These are phyloP conservation scores for Monopterus albus DNA, from an alignment of 2,113 vertebrate genomes.

Conservation along the genomic window DNA sequence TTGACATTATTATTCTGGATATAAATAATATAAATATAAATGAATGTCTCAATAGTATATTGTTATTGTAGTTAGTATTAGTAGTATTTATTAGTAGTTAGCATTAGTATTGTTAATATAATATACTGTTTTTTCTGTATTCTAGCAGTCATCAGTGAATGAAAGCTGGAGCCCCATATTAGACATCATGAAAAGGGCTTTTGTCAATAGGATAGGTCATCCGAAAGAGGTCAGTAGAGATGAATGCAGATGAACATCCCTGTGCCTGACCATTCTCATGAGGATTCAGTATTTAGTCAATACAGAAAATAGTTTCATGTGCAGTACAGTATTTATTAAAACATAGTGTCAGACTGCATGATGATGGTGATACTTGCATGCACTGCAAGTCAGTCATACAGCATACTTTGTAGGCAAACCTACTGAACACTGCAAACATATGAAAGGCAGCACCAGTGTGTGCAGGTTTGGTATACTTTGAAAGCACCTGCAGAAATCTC, in stretches of 20 bases:
- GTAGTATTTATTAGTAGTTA: too few species aligned
- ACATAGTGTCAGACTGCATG: slow-evolving; percentile 3
- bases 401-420: neutral
- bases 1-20: too few species aligned
- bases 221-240: slow-evolving; percentile 38
- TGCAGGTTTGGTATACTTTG: neutral
- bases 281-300: neutral
- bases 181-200: neutral
- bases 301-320: neutral
- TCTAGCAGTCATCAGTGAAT: neutral
- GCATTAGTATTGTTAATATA: too few species aligned
- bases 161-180: neutral
- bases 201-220: too few species aligned
- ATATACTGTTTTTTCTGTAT: too few species aligned
- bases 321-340: slow-evolving; percentile 42
- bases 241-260: neutral
- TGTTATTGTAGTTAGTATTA: too few species aligned
- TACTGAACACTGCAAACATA: neutral
- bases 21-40: too few species aligned
- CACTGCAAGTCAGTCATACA: neutral
- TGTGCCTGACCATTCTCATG: too few species aligned
- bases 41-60: neutral
- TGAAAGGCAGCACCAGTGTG: slow-evolving; percentile 20
- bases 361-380: neutral
- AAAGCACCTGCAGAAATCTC: neutral